Conservation (phyloP, 2,888 invertebrate genomes). For the Nematopogon swammerdamellus region DNA sequence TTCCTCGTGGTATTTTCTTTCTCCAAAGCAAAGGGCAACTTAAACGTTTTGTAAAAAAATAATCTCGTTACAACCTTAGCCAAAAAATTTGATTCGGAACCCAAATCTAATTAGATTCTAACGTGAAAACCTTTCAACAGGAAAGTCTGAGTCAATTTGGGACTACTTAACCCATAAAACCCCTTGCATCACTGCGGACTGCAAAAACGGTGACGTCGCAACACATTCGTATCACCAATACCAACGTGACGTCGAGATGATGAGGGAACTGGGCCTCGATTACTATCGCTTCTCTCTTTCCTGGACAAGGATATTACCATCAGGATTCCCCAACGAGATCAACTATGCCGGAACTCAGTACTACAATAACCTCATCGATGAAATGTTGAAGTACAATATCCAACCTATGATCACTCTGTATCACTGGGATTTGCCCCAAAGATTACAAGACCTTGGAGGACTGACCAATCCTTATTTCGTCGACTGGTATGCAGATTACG, state of each 20-base stretch:
- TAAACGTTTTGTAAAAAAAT: too few relatives aligned
- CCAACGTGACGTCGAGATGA: conserved; percentile 53
- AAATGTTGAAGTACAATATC: too few relatives aligned
- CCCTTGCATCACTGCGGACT: conserved; percentile 43
- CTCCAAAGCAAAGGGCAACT: too few relatives aligned
- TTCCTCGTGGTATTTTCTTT: too few relatives aligned
- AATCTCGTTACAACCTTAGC: too few relatives aligned
- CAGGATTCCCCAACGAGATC: conserved; percentile 44
- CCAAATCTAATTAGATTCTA: too few relatives aligned
- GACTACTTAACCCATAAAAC: conserved; percentile 52
- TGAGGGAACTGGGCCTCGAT: too few relatives aligned
- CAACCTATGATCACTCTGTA: conserved; percentile 58
- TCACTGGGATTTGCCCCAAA: too few relatives aligned
- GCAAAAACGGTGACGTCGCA: conserved; percentile 56
- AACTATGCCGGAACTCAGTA: conserved; percentile 61
- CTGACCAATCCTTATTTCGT: conserved; percentile 34
- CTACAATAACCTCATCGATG: too few relatives aligned
- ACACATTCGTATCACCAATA: conserved; percentile 60
- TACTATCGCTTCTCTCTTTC: conserved; percentile 55
- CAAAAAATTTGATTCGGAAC: too few relatives aligned
- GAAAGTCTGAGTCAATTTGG: conserved; percentile 60
- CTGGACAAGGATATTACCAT: conserved; percentile 62
- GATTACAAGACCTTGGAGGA: conserved; percentile 54
- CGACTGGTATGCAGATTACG: conserved; percentile 47
- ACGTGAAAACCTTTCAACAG: conserved; percentile 23